A percentile compares a stretch with the other conserved stretches of the same genome.
phyloP scores from a whole-genome alignment of 2,797 vertebrate species.

The Alfaro cultratus region DNA sequence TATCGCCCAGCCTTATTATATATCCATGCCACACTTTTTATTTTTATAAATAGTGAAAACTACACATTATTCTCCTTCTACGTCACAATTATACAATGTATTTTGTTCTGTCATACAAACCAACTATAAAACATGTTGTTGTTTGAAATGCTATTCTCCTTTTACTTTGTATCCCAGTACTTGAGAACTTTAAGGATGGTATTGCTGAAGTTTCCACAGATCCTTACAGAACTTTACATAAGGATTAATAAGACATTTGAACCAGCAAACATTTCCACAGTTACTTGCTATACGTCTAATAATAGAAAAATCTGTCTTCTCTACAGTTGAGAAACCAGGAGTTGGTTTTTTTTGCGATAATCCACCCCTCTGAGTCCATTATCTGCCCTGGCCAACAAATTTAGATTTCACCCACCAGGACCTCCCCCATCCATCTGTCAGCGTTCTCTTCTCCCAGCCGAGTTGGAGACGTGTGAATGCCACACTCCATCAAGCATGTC shows the following conservation, averaged over 20 bases:
- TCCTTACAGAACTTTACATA: neutral
- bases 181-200: neutral
- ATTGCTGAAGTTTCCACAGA: neutral
- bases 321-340: conserved; percentile 15
- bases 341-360: conserved; percentile 23
- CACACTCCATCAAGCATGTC: conserved; percentile 76
- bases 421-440: conserved; percentile 75
- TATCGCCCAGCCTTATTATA: neutral
- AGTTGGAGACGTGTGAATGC: conserved; percentile 68
- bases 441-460: conserved; percentile 57
- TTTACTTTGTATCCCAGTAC: neutral
- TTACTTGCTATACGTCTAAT: neutral
- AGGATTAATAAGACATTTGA: neutral
- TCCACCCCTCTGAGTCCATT: conserved; percentile 60
- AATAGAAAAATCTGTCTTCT: neutral
- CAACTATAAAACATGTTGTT: neutral
- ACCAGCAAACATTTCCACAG: conserved; percentile 2
- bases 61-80: too few species aligned
- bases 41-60: neutral
- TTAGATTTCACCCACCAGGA: conserved; percentile 72
- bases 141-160: neutral
- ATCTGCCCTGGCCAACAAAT: conserved; percentile 68
- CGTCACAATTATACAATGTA: neutral
- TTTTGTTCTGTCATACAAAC: neutral
- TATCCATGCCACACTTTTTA: neutral